Evolutionary conservation across 2,113 vertebrate genomes (phyloP), one percentile per base, ranked within the genome.

Genomic region (Crotalus tigris): DNA sequence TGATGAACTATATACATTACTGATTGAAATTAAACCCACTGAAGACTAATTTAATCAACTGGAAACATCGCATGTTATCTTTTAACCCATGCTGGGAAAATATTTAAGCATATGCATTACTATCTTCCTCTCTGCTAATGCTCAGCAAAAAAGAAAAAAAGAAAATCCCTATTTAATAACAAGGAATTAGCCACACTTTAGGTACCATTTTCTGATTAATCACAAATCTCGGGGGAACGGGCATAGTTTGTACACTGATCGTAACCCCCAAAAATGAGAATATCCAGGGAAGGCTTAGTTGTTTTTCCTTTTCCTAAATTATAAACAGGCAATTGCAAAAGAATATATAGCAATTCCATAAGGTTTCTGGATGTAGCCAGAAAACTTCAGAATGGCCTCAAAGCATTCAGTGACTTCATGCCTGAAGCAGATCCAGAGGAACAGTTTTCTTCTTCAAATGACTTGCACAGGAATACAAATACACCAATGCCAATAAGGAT

Each of bases 131-230:
- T 61, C 64, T 85, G 75, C 29, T 93, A 90, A 29, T 89, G 94
- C 88, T 4, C 23, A 92, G 89, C 58, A 29, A 5, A 0, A 46
- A 61, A 59, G 21, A 6, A 58, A 59, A 59, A 26, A 26, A 61
- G 59, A 64, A 94, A 90, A 85, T 64, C 91, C 81, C 29, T 69
- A 0, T 89, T 85, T 94, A 95, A 12, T 75, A 91, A 55, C 29
- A 26, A 93, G 57, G 2, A 23, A 93, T 94, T 92, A 59, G 23
- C 92, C 93, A 92, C 58, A 94, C 46, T 92, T 91, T 46, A 57
- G 26, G 3, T 88, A 6, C 39, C 33, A 8, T 29, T 61, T 75
- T 93, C 39, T 90, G 53, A 93, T n/a, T 29, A 10, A 5, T 23
- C 85, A 86, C 90, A 87, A 90, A 3, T 59, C 87, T 91, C 85